Base-by-base conservation (phyloP, 2,797 vertebrate genomes). In the Hylomyscus alleni region DNA sequence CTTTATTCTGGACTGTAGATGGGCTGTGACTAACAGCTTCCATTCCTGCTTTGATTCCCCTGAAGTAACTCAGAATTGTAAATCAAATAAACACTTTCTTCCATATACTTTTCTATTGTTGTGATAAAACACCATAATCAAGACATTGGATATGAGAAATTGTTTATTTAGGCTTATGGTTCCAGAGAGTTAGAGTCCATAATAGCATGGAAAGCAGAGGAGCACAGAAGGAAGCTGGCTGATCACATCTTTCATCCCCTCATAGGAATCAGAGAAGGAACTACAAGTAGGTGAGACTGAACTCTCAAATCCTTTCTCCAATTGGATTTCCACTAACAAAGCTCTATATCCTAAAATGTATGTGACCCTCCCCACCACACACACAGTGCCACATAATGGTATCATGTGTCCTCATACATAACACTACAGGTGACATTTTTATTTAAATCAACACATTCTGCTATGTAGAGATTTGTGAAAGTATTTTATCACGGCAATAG, bases 351-450 rank as follows among this genome's bases (percentile, higher is more conserved):
- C 29, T 85, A 85, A 22, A 17, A 34, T 67, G 50, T n/a, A 50
- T 22, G 34, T 47, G 40, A 50, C 3, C 0, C 0, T 4, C 4
- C 6, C 80, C 31, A 4, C 62, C 31, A 29, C 31, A 14, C 11
- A 47, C 31, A 84, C 4, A 34, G 40, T 67, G 9, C 37, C 40
- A 62, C 37, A 26, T 62, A 62, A 12, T 62, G 26, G 2, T 17
- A 83, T 17, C 81, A 60, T 24, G 56, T 37, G 12, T 40, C 37
- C 80, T 40, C 24, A 44, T 62, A 83, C 10, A 58, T 19, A 12
- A 22, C 29, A 50, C 40, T 34, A 65, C 47, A 6, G 29, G 17
- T 11, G 40, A 4, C 40, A 34, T 47, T 83, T 60, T 83, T 60
- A 44, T 62, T 84, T 65, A 84, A 84, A 84, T 40, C 11, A 47